Percentiles rank a stretch among this genome's conserved stretches.
Conservation (phyloP, 2,797 vertebrate genomes). For the Myotis findleyi region DNA sequence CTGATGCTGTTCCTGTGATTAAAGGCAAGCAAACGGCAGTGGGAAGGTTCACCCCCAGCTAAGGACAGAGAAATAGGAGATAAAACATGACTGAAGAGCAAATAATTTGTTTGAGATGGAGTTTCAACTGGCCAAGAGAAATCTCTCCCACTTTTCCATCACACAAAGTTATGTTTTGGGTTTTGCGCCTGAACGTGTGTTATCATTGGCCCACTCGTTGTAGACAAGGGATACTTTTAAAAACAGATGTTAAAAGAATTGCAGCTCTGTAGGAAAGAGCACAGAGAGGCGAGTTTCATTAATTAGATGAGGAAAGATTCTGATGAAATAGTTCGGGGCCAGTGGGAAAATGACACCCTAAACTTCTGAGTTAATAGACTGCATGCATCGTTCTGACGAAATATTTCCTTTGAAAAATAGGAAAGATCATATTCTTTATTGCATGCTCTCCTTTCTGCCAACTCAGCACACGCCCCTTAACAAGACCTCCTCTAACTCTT, state of each 20-base stretch:
- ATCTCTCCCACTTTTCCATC: not conserved
- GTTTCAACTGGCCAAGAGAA: conserved; percentile 39
- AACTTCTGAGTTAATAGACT: not conserved
- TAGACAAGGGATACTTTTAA: conserved; percentile 29
- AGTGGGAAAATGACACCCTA: not conserved
- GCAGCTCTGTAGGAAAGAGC: not conserved
- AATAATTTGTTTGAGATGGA: conserved; percentile 6
- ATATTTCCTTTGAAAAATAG: conserved; percentile 38
- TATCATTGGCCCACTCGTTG: not conserved
- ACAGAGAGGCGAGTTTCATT: not conserved
- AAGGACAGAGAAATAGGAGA: conserved; percentile 33
- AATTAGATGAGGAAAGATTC: not conserved
- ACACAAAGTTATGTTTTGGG: not conserved
- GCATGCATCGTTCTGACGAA: not conserved
- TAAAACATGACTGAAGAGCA: not conserved
- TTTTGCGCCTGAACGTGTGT: conserved; percentile 14
- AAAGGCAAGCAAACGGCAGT: conserved; percentile 74
- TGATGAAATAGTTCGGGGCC: not conserved
- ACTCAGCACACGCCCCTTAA: not conserved
- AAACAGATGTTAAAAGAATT: conserved; percentile 31
- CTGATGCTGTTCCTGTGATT: conserved; percentile 73
- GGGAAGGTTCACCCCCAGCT: conserved; percentile 48
- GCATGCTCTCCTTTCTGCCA: conserved; percentile 32
- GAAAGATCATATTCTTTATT: not conserved
- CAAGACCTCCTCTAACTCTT: not conserved